Evolutionary conservation across 64 coral and sea anemone genomes (phyloP).

Genomic region (Actinia equina): DNA sequence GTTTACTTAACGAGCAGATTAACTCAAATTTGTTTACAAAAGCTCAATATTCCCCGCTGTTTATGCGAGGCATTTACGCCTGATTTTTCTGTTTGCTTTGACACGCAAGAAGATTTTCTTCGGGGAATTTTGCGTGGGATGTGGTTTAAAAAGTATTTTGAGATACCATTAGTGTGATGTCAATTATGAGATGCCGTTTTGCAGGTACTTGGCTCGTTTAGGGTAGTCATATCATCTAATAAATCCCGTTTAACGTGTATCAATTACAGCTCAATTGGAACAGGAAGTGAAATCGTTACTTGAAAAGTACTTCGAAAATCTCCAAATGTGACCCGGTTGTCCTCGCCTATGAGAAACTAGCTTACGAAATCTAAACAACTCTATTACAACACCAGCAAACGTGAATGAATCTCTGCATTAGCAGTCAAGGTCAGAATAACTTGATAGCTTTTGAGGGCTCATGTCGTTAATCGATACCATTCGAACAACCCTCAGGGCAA

Average conservation of each 20-base stretch:
- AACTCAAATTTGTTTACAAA: slow-evolving; percentile 4
- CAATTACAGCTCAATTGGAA: slow-evolving; percentile 12
- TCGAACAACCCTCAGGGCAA: background rate
- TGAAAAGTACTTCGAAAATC: background rate
- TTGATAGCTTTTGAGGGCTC: background rate
- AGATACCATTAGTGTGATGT: background rate
- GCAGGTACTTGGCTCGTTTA: slow-evolving; percentile 14
- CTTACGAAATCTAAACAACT: background rate
- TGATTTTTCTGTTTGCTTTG: background rate
- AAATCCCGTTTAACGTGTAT: slow-evolving; percentile 15
- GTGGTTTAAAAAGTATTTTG: background rate
- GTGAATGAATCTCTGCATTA: background rate
- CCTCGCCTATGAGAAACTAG: background rate
- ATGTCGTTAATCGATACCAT: background rate
- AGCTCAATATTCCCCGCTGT: slow-evolving; percentile 11
- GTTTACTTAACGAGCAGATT: slow-evolving; percentile 4
- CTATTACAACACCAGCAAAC: background rate
- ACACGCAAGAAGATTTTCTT: background rate
- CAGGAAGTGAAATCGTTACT: slow-evolving; percentile 9
- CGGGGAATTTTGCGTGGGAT: background rate
- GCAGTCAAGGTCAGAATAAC: background rate
- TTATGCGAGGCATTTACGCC: background rate
- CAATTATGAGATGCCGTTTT: slow-evolving; percentile 9
- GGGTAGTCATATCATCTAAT: slow-evolving; percentile 4
- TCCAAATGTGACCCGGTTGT: background rate